Evolutionary conservation across 1,140 invertebrate genomes (phyloP), one percentile per base, ranked within the genome.

Genomic region (Macrobrachium nipponense): DNA sequence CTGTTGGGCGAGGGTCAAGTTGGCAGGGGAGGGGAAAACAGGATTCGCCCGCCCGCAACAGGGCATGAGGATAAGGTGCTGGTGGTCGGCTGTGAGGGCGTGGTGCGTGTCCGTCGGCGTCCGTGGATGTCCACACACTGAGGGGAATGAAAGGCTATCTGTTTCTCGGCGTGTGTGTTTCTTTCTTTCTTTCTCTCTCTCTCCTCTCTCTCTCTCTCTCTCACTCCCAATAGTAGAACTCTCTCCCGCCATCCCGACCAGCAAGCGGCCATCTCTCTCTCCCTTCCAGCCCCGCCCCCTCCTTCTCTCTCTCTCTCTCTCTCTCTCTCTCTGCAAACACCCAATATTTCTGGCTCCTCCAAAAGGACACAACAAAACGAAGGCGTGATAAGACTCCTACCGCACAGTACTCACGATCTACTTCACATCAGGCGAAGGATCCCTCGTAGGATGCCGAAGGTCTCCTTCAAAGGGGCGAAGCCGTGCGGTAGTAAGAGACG

Each of bases 111-210:
- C 58, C 61, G 77, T 61, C 77, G 14, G 70, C 75, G 68, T 76
- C 51, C 66, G 72, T 60, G 72, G 77, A 79, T 79, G 70, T 75
- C 59, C 81, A 75, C 81, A 82, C 81, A 82, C 81, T 82, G 81
- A 82, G 70, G 81, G 72, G 72, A 82, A 44, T 18, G 15, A 72
- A 27, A 17, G 20, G 27, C 27, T 36, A 36, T 36, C 27, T 36
- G 27, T 36, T 36, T 36, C 27, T 36, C 27, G 27, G 27, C 27
- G 27, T 36, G 27, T 36, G 27, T 36, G 27, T 36, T 1, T 36
- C 4, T 36, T 4, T 36, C 4, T 36, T 4, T 36, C 27, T 27
- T 12, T 51, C 80, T 68, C 59, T 68, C 72, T 60, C 20, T 59
- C 27, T 17, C 58, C 59, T 18, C 70, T 70, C n/a, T n/a, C n/a